Base-by-base conservation (phyloP, 1,140 invertebrate genomes). In the Bombyx mandarina region DNA sequence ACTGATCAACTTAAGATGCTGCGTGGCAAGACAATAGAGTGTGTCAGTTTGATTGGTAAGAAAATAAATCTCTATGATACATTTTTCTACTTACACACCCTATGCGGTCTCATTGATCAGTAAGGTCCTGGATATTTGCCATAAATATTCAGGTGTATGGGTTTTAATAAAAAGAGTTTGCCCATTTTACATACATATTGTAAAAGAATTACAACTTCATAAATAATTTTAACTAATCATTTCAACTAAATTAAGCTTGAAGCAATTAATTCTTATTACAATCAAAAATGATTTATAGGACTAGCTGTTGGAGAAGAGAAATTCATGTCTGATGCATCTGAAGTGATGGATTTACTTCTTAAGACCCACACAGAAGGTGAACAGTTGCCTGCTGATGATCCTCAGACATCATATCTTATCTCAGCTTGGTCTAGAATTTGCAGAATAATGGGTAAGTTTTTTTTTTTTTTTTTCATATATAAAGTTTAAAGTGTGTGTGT, bases 361-460 rank as follows among this genome's bases (percentile, higher is more conserved):
- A 95, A 96, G 80, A 96, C 96, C 0, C 97, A 99, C 77, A 93
- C 94, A 8, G 93, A 93, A 65, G 93, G 94, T 35, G 92, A 94
- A 56, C 89, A 92, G 64, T 80, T 97, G 61, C 93, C 95, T 3
- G 97, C 98, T 67, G 98, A 99, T 84, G 98, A 99, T 91, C 98
- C 98, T 2, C 98, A 99, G 88, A 95, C 97, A 35, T 97, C 97
- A 9, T 99, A 99, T 88, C 93, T 99, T 78, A 99, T 99, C 60
- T 97, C 97, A 6, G 98, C 98, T 0, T 99, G 99, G 99, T 97
- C 98, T 0, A 90, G 98, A 70, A 98, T 99, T 81, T 99, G 99
- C 86, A 99, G 98, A 88, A 97, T 99, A 67, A 89, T 99, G 67
- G 97, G 96, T 86, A 89, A 82, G 69, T 35, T 54, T n/a, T 44